Percentiles rank a stretch among this genome's conserved stretches.
Evolutionary conservation across 2,113 vertebrate species (phyloP).

Genomic region (Ranitomeya imitator): DNA sequence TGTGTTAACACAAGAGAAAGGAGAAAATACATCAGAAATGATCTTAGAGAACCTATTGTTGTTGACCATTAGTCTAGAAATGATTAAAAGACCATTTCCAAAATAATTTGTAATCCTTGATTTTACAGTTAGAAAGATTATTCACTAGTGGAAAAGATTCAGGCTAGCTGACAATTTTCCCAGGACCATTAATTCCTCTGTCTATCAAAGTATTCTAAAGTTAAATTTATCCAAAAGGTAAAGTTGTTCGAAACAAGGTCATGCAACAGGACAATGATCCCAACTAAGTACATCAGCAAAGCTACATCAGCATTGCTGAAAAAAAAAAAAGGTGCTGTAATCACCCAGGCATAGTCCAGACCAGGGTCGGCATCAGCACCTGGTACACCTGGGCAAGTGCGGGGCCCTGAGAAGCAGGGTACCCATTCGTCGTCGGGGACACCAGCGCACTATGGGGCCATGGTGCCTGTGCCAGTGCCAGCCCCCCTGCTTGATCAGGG

Average conservation of each 20-base stretch:
- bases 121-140: neutral
- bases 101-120: neutral
- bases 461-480: neutral
- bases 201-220: no score
- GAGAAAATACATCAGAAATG: no score
- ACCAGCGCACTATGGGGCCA: no score
- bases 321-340: neutral
- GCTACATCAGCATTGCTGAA: neutral
- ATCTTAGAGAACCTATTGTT: no score
- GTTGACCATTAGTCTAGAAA: neutral
- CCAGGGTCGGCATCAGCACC: neutral
- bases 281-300: neutral
- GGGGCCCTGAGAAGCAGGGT: no score
- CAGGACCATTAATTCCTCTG: no score
- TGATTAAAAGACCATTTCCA: neutral
- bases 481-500: no score
- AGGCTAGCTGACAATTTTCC: neutral
- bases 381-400: no score
- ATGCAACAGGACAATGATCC: neutral
- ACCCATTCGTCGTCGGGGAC: no score
- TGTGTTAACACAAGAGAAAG: no score
- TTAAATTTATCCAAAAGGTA: neutral
- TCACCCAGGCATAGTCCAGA: neutral
- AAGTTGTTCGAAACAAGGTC: no score
- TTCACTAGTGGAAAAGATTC: neutral